phyloP scores from a whole-genome alignment of 92 coral and sea anemone species.

The Actinostola sp. region DNA sequence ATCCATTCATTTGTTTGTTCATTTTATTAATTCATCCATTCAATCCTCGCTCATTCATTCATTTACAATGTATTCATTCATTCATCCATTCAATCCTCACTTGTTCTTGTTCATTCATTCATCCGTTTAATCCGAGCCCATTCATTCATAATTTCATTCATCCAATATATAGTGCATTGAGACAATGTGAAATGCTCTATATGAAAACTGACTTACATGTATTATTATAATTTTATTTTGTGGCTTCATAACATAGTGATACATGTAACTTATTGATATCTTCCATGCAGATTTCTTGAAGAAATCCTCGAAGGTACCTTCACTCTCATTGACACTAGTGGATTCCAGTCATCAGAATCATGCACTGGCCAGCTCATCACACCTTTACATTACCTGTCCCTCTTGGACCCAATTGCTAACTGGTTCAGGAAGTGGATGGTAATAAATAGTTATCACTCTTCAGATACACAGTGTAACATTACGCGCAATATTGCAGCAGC shows the following conservation, averaged over 20 bases:
- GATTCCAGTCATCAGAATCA: slow-evolving; percentile 57
- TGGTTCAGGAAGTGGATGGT: slow-evolving; percentile 99
- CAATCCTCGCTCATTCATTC: too few relatives aligned
- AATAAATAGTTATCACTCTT: slow-evolving; percentile 23
- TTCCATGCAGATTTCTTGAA: slow-evolving; percentile 77
- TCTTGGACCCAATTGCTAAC: slow-evolving; percentile 89
- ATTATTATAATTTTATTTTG: not conserved
- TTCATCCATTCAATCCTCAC: too few relatives aligned
- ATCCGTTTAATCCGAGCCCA: not conserved
- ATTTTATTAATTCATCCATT: too few relatives aligned
- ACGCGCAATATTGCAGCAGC: too few relatives aligned
- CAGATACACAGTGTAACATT: too few relatives aligned
- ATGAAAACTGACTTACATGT: too few relatives aligned
- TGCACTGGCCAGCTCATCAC: slow-evolving; percentile 73
- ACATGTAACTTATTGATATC: not conserved
- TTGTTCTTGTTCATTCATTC: not conserved
- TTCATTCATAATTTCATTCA: not conserved
- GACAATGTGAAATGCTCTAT: too few relatives aligned
- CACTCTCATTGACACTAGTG: slow-evolving; percentile 70
- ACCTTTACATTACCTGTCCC: slow-evolving; percentile 88
- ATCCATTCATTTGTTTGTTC: too few relatives aligned
- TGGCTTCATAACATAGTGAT: not conserved
- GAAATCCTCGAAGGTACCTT: slow-evolving; percentile 89
- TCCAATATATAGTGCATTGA: too few relatives aligned
- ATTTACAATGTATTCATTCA: too few relatives aligned